phyloP scores from a whole-genome alignment of 2,797 vertebrate species.

The Todus mexicanus region DNA sequence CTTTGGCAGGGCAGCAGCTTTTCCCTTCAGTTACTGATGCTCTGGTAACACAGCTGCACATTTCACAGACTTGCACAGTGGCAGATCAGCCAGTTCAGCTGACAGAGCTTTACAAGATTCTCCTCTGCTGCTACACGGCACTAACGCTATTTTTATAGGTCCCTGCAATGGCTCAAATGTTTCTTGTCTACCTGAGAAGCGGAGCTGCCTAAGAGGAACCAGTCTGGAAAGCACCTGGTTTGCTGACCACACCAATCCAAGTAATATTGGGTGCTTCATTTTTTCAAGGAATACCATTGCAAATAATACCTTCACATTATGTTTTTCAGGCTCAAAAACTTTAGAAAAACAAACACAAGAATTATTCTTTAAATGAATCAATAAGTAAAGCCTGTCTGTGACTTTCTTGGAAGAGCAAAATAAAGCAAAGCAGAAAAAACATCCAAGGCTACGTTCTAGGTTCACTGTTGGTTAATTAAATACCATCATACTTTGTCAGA shows the following conservation, averaged over 20 bases:
- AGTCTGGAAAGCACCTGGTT: neutral
- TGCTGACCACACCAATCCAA: neutral
- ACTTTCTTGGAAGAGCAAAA: neutral
- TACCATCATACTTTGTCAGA: neutral
- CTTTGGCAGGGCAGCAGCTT: neutral
- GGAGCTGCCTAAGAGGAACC: neutral
- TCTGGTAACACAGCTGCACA: neutral
- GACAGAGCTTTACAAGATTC: neutral
- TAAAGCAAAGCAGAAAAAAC: neutral
- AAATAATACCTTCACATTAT: neutral
- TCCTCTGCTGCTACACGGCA: neutral
- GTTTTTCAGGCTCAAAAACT: neutral
- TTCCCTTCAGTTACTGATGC: conserved; percentile 13
- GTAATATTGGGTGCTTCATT: neutral
- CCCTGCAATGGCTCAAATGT: neutral
- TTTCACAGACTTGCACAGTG: neutral
- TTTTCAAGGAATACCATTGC: neutral
- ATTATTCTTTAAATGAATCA: neutral
- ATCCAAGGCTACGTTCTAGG: neutral
- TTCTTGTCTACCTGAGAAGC: neutral
- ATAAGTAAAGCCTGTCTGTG: neutral
- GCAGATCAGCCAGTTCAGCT: neutral
- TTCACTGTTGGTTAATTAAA: neutral
- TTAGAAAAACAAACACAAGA: neutral
- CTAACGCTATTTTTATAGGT: neutral